A percentile compares a stretch with the other conserved stretches of the same genome.
These are phyloP conservation scores for Streptopelia turtur DNA, from an alignment of 2,797 vertebrate genomes.

Conservation along the genomic window DNA sequence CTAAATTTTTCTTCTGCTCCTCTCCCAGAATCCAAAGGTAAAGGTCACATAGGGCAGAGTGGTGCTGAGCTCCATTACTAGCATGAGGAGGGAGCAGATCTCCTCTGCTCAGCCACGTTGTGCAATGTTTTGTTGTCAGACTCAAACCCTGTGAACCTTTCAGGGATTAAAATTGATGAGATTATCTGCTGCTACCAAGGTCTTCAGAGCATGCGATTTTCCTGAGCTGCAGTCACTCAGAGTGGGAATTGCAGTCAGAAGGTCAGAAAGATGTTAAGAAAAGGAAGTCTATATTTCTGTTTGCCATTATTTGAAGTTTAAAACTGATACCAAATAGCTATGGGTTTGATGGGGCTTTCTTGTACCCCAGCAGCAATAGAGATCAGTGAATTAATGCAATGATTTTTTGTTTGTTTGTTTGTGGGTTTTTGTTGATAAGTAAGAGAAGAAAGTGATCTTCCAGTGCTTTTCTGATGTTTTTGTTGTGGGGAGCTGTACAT, in stretches of 20 bases:
- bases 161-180: slow-evolving; percentile 61
- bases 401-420: not conserved
- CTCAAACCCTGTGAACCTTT: not conserved
- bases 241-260: slow-evolving; percentile 59
- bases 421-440: not conserved
- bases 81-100: not conserved
- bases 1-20: not conserved
- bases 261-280: slow-evolving; percentile 54
- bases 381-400: not conserved
- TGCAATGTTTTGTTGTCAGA: not conserved
- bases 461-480: not conserved
- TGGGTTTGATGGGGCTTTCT: not conserved
- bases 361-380: not conserved
- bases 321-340: not conserved
- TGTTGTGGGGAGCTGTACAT: not conserved
- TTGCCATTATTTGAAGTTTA: slow-evolving; percentile 29
- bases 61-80: not conserved
- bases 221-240: slow-evolving; percentile 36
- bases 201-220: slow-evolving; percentile 41
- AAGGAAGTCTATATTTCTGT: slow-evolving; percentile 10
- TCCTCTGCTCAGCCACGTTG: not conserved
- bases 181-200: slow-evolving; percentile 23
- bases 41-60: not conserved
- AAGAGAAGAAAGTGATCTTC: not conserved
- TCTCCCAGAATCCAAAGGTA: not conserved